Percentiles rank a stretch among this genome's conserved stretches.
phyloP scores from a whole-genome alignment of 2,888 invertebrate species.

The Amphipoea lucens region DNA sequence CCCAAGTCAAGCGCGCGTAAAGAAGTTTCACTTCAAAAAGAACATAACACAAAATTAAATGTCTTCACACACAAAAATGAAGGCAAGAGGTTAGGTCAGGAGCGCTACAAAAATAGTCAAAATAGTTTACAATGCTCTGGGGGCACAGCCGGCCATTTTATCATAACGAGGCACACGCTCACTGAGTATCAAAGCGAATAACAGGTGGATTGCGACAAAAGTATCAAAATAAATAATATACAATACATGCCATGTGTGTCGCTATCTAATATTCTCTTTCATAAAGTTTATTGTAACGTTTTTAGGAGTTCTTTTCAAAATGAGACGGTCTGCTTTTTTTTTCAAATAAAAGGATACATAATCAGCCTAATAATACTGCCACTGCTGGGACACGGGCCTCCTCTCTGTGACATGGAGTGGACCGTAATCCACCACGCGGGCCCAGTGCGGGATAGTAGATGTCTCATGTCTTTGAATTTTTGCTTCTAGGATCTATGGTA shows the following conservation, averaged over 20 bases:
- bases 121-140: slow-evolving; percentile 53
- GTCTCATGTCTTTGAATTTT: background rate
- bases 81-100: slow-evolving; percentile 32
- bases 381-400: no score
- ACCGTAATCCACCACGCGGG: no score
- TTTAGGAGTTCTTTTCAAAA: slow-evolving; percentile 2
- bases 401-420: no score
- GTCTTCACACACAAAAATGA: slow-evolving; percentile 28
- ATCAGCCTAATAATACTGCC: no score
- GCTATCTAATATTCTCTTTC: slow-evolving; percentile 5
- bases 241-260: slow-evolving; percentile 1
- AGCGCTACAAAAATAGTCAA: slow-evolving; percentile 41
- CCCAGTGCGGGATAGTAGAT: no score
- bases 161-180: slow-evolving; percentile 47
- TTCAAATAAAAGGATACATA: background rate
- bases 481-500: background rate
- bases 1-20: no score
- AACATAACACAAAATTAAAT: slow-evolving; percentile 9
- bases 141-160: slow-evolving; percentile 36
- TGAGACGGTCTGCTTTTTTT: background rate
- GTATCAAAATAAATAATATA: slow-evolving; percentile 33
- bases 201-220: slow-evolving; percentile 41
- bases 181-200: slow-evolving; percentile 45
- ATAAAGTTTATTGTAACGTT: background rate
- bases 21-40: no score